Conservation (phyloP, 2,113 vertebrate genomes). For the Atractosteus spatula region DNA sequence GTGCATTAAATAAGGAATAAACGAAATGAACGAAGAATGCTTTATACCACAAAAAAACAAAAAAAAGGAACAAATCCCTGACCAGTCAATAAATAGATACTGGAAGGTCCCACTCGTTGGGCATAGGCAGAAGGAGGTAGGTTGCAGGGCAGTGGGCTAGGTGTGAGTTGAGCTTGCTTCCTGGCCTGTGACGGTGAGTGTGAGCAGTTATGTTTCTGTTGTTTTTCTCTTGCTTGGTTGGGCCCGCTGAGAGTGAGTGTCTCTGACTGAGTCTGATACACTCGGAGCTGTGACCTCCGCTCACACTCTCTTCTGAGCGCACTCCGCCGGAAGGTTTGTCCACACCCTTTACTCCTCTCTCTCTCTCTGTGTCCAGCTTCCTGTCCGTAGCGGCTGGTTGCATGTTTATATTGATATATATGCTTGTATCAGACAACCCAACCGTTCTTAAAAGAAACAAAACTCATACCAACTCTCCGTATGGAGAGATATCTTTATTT, state of each 20-base stretch:
- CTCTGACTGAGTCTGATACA: slow-evolving; percentile 85
- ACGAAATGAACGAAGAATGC: too few relatives aligned
- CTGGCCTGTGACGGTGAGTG: slow-evolving; percentile 72
- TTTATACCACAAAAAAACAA: too few relatives aligned
- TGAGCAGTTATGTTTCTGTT: slow-evolving; percentile 80
- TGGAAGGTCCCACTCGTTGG: not conserved
- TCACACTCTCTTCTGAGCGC: slow-evolving; percentile 82
- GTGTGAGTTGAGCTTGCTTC: slow-evolving; percentile 30
- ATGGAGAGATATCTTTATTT: slow-evolving; percentile 63
- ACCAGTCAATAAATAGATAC: slow-evolving; percentile 1
- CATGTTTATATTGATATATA: slow-evolving; percentile 61
- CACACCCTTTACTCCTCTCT: slow-evolving; percentile 62
- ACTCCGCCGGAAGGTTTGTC: slow-evolving; percentile 84
- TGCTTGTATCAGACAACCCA: slow-evolving; percentile 75
- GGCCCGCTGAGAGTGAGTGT: slow-evolving; percentile 81
- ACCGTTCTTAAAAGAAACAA: slow-evolving; percentile 57
- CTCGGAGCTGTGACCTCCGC: slow-evolving; percentile 81
- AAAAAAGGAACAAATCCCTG: not conserved
- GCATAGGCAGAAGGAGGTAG: not conserved
- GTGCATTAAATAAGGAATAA: too few relatives aligned
- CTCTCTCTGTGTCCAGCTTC: slow-evolving; percentile 76
- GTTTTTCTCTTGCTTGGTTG: slow-evolving; percentile 84
- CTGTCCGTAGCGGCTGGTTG: slow-evolving; percentile 81
- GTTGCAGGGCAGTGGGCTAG: not conserved
- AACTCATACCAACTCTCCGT: slow-evolving; percentile 64